Conservation (phyloP, 1,140 invertebrate species). For the Onthophagus taurus region DNA sequence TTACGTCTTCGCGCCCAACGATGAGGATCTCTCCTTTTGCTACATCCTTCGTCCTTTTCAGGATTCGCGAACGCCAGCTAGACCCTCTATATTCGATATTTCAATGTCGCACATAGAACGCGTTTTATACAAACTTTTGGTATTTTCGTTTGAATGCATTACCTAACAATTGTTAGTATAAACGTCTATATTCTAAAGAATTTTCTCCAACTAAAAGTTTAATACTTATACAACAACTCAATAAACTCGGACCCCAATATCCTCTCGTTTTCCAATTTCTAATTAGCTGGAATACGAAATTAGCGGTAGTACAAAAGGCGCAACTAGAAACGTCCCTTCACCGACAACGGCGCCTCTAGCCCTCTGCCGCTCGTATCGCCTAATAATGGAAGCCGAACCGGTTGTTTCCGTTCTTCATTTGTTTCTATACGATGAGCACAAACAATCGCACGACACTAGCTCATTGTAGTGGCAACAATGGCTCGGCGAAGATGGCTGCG, state of each 20-base stretch:
- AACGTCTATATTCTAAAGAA: too few relatives aligned
- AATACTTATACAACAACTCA: too few relatives aligned
- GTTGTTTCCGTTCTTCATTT: slow-evolving; percentile 32
- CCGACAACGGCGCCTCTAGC: slow-evolving; percentile 11
- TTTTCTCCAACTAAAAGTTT: too few relatives aligned
- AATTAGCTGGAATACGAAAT: slow-evolving; percentile 18
- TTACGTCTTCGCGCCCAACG: slow-evolving; percentile 26
- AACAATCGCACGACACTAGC: slow-evolving; percentile 30
- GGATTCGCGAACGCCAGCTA: too few relatives aligned
- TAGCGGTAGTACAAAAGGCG: slow-evolving; percentile 16
- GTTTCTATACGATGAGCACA: slow-evolving; percentile 30
- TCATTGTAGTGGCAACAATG: slow-evolving; percentile 29
- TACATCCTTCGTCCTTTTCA: slow-evolving; percentile 10
- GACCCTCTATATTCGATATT: too few relatives aligned
- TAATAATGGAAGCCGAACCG: slow-evolving; percentile 29
- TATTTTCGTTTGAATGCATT: too few relatives aligned
- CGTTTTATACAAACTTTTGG: too few relatives aligned
- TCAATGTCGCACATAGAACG: too few relatives aligned
- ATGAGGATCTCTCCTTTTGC: too few relatives aligned
- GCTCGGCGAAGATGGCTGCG: slow-evolving; percentile 24
- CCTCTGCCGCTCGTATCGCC: too few relatives aligned
- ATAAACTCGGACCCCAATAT: too few relatives aligned
- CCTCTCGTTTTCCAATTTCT: slow-evolving; percentile 16
- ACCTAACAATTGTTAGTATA: too few relatives aligned
- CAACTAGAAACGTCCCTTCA: slow-evolving; percentile 15